Percentiles rank a stretch among this genome's conserved stretches.
phyloP scores from a whole-genome alignment of 1,140 invertebrate genomes.

The Dryas iulia region DNA sequence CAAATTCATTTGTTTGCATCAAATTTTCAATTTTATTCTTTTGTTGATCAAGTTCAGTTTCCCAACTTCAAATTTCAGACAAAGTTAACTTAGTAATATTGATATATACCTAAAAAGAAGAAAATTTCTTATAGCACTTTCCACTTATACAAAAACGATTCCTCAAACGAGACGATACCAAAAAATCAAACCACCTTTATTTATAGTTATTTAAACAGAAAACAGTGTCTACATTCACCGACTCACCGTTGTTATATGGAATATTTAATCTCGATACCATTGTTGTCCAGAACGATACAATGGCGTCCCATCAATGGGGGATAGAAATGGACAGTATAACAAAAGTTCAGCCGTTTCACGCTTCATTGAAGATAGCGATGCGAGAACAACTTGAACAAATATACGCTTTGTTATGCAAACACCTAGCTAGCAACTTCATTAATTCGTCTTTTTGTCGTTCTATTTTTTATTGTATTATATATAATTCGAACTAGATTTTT shows the following conservation, averaged over 20 bases:
- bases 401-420: slow-evolving; percentile 4
- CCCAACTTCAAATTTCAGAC: too few species aligned
- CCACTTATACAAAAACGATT: too few species aligned
- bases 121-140: too few species aligned
- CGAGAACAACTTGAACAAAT: slow-evolving; percentile 6
- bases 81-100: too few species aligned
- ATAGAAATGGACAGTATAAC: slow-evolving; percentile 1
- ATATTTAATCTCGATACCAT: slow-evolving; percentile 2
- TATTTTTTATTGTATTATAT: not conserved
- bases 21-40: too few species aligned
- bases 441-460: not conserved
- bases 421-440: slow-evolving; percentile 4
- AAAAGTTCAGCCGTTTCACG: slow-evolving; percentile 13
- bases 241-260: not conserved
- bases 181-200: not conserved
- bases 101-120: too few species aligned
- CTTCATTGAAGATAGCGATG: slow-evolving; percentile 13
- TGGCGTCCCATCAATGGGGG: not conserved
- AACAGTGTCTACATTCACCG: not conserved
- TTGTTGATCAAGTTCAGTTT: too few species aligned
- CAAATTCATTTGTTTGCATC: too few species aligned
- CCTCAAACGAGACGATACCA: not conserved
- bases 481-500: not conserved
- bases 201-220: not conserved
- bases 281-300: slow-evolving; percentile 1